Percentiles rank a stretch among this genome's conserved stretches.
Conservation (phyloP, 2,113 vertebrate genomes). For the Heloderma charlesbogerti region DNA sequence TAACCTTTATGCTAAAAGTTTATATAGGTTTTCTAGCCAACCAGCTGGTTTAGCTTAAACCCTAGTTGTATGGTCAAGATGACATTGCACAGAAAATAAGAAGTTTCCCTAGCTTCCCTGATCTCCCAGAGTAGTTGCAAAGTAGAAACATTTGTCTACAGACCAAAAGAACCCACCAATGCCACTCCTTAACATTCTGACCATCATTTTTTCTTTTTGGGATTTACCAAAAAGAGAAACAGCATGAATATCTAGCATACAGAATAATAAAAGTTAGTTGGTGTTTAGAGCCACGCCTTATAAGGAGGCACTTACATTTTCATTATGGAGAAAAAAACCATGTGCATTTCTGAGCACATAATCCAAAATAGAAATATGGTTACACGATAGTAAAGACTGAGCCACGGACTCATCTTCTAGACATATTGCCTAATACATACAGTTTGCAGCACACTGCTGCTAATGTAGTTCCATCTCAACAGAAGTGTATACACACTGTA, state of each 20-base stretch:
- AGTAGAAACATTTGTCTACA: background rate
- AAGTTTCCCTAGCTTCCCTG: background rate
- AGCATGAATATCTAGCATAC: background rate
- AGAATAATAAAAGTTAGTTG: background rate
- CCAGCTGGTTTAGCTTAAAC: background rate
- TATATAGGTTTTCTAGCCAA: background rate
- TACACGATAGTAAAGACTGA: background rate
- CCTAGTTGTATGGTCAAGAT: background rate
- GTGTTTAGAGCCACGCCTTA: background rate
- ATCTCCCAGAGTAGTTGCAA: background rate
- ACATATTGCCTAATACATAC: background rate
- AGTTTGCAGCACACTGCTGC: background rate
- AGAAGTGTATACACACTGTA: background rate
- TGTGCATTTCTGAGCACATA: background rate
- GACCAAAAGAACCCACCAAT: background rate
- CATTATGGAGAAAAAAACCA: background rate
- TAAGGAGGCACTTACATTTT: background rate
- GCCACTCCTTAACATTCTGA: background rate
- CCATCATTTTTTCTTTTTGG: background rate
- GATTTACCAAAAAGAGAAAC: background rate
- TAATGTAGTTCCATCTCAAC: background rate
- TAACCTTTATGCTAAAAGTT: background rate
- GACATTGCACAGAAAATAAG: background rate
- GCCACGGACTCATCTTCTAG: background rate
- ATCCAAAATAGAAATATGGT: background rate